Evolutionary conservation across 2,888 invertebrate genomes (phyloP).

Genomic region (Eilema griseolum): DNA sequence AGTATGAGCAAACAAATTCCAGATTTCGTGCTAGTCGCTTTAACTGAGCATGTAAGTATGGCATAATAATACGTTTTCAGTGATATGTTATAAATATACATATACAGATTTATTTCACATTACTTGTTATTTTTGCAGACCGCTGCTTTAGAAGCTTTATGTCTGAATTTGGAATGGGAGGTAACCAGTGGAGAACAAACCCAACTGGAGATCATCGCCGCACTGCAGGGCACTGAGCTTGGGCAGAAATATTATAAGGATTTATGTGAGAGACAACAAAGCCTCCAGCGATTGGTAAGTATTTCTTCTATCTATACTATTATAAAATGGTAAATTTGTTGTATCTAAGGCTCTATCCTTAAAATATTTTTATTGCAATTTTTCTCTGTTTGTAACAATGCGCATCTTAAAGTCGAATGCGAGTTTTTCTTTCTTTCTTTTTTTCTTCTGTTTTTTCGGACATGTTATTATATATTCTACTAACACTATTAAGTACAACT

Average conservation of each 20-base stretch:
- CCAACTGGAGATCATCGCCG: constrained; percentile 90
- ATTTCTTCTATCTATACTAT: neutral
- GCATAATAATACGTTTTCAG: neutral
- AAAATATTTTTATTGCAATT: too few relatives aligned
- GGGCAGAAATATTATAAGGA: constrained; percentile 90
- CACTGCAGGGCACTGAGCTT: constrained; percentile 90
- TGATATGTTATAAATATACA: neutral
- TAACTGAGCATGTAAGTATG: constrained; percentile 88
- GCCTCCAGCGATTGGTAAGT: constrained; percentile 90
- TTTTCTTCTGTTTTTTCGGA: too few relatives aligned
- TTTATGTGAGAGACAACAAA: constrained; percentile 91
- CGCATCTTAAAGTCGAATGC: too few relatives aligned
- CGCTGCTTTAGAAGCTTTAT: constrained; percentile 89
- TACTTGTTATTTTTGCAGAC: constrained; percentile 65
- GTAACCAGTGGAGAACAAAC: constrained; percentile 86
- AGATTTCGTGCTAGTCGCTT: constrained; percentile 90
- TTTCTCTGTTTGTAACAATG: too few relatives aligned
- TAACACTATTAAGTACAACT: too few relatives aligned
- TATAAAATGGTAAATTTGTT: too few relatives aligned
- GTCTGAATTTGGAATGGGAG: constrained; percentile 93
- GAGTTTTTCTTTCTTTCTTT: too few relatives aligned
- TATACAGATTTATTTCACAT: neutral
- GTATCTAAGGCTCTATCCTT: too few relatives aligned
- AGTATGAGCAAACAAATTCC: constrained; percentile 90
- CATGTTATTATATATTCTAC: too few relatives aligned